Base-by-base conservation (phyloP, 2,888 invertebrate genomes). In the Holacanthella duospinosa region DNA sequence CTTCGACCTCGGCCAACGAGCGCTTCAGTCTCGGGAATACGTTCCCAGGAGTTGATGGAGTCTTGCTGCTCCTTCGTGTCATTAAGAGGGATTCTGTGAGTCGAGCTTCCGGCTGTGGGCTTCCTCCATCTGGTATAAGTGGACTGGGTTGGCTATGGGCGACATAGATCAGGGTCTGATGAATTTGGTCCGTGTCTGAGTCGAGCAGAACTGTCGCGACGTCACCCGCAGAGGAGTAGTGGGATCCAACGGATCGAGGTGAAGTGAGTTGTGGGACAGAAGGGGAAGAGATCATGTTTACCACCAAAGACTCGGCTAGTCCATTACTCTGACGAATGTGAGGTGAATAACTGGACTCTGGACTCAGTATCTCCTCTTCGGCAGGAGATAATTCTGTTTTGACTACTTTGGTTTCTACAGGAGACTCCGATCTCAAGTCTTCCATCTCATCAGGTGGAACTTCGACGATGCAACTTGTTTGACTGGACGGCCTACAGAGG, bases 21-120 rank as follows among this genome's bases (percentile, higher is more conserved):
- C 71, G 69, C 64, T 71, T 71, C 66, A 69, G 70, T 69, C 71
- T 67, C 57, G 70, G 66, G 56, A 68, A 66, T 29, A 66, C 36
- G 27, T 66, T 57, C 29, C 63, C 64, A 44, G 61, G 36, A 43
- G 61, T 56, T n/a, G 6, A 21, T 9, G n/a, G 55, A 55, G 48
- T 61, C 58, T n/a, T 4, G 4, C n/a, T 9, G 21, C 48, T 36
- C n/a, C n/a, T n/a, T n/a, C n/a, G n/a, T n/a, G n/a, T 36, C 48
- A 61, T 58, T 29, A 55, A 48, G 1, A 57, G 36, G 16, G 61
- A 61, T 43, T 57, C 61, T 54, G 55, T 21, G 56, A 48, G 48
- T 48, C 48, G 48, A 21, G 4, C 21, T 9, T 48, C 19, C 4
- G 48, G 21, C 21, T 4, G n/a, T 48, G 48, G 48, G 21, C 48